Conservation (phyloP, 2,113 vertebrate species). For the Vanacampus margaritifer region DNA sequence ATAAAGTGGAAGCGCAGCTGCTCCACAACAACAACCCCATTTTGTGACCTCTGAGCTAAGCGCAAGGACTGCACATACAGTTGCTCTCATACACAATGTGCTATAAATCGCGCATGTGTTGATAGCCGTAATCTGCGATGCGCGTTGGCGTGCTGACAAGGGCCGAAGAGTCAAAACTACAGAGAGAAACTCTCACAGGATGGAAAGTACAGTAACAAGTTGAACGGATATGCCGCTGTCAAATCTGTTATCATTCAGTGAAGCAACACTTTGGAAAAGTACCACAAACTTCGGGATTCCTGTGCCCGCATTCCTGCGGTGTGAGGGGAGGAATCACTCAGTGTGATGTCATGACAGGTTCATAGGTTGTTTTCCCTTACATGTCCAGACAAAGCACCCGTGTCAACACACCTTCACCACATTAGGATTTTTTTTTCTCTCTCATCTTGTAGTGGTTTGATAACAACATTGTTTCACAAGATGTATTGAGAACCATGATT, state of each 20-base stretch:
- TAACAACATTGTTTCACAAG: slow-evolving; percentile 29
- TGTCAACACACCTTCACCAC: slow-evolving; percentile 45
- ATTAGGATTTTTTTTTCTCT: slow-evolving; percentile 14
- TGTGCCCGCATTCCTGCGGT: slow-evolving; percentile 56
- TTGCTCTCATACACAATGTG: slow-evolving; percentile 27
- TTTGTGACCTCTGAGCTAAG: slow-evolving; percentile 31
- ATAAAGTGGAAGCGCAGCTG: slow-evolving; percentile 42
- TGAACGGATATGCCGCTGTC: neutral
- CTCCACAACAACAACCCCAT: slow-evolving; percentile 18
- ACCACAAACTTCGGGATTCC: slow-evolving; percentile 42
- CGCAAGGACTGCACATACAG: slow-evolving; percentile 25
- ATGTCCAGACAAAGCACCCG: slow-evolving; percentile 36
- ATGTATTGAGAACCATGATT: neutral
- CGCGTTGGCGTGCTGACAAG: slow-evolving; percentile 20
- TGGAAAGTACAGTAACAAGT: neutral
- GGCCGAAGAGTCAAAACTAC: slow-evolving; percentile 18
- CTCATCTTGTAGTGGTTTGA: slow-evolving; percentile 2
- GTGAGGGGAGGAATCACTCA: slow-evolving; percentile 40
- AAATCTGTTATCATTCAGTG: slow-evolving; percentile 1
- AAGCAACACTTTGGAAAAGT: slow-evolving; percentile 51
- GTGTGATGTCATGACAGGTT: slow-evolving; percentile 56
- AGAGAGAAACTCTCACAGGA: neutral
- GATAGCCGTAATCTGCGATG: slow-evolving; percentile 38
- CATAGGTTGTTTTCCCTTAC: slow-evolving; percentile 43
- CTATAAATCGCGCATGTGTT: slow-evolving; percentile 48